A percentile compares a stretch with the other conserved stretches of the same genome.
These are phyloP conservation scores for Petaurus breviceps DNA, from an alignment of 2,113 vertebrate genomes.

Conservation along the genomic window DNA sequence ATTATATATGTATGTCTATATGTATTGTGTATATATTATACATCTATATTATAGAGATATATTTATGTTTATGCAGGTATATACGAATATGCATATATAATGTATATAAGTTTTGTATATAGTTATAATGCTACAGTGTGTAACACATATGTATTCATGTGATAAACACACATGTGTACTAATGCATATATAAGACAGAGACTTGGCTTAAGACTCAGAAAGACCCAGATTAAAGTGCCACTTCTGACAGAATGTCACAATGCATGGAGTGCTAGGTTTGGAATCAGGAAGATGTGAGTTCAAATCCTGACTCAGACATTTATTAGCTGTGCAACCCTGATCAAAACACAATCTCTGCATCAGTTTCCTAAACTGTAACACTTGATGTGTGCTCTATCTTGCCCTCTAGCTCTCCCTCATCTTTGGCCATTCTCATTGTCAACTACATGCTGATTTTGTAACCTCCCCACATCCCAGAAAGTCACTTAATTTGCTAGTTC, in stretches of 20 bases:
- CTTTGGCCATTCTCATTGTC: not conserved
- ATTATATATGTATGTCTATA: not conserved
- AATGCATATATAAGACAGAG: not conserved
- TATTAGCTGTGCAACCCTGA: not conserved
- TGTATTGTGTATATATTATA: not conserved
- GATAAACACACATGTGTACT: not conserved
- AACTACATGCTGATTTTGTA: not conserved
- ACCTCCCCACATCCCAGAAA: not conserved
- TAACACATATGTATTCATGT: not conserved
- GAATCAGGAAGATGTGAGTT: not conserved
- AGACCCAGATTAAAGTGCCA: not conserved
- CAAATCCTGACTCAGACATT: not conserved
- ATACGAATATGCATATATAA: not conserved
- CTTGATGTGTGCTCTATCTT: not conserved
- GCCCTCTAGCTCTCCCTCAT: not conserved
- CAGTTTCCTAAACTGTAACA: not conserved
- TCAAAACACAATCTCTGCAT: not conserved
- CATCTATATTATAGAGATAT: not conserved
- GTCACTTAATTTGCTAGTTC: not conserved
- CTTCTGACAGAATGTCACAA: not conserved
- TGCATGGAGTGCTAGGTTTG: not conserved
- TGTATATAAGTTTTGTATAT: not conserved
- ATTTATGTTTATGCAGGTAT: not conserved
- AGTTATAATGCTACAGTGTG: not conserved
- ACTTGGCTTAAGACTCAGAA: not conserved